Conservation (phyloP, 64 coral and sea anemone genomes). For the Actinia equina region DNA sequence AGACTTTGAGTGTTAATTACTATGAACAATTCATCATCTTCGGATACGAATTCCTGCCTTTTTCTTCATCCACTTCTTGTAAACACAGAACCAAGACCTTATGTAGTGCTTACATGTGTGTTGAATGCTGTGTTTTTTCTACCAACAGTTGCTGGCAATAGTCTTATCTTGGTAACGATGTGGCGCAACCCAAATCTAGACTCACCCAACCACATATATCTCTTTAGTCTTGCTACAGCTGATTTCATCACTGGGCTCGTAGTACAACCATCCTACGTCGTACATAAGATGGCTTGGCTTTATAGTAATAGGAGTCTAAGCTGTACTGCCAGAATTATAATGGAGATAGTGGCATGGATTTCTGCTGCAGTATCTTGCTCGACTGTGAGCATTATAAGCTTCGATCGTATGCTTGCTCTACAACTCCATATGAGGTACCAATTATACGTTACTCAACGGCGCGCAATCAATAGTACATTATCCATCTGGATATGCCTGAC, state of each 20-base stretch:
- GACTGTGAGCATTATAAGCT: slow-evolving; percentile 6
- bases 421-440: slow-evolving; percentile 33
- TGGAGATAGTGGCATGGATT: slow-evolving; percentile 42
- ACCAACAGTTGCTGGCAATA: slow-evolving; percentile 10
- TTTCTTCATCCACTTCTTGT: slow-evolving; percentile 1
- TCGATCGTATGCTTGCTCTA: slow-evolving; percentile 34
- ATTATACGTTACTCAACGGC: slow-evolving; percentile 11
- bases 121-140: slow-evolving; percentile 8
- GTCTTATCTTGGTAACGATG: slow-evolving; percentile 29
- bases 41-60: neutral
- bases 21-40: neutral
- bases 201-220: slow-evolving; percentile 28
- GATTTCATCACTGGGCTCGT: slow-evolving; percentile 40
- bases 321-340: slow-evolving; percentile 17
- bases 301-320: neutral
- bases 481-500: neutral
- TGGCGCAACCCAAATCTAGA: slow-evolving; percentile 28
- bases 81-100: neutral
- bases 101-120: neutral
- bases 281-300: slow-evolving; percentile 31
- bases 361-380: slow-evolving; percentile 37
- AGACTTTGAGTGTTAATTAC: neutral
- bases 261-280: slow-evolving; percentile 40
- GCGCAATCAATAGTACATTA: neutral
- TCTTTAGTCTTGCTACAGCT: slow-evolving; percentile 34